A percentile compares a stretch with the other conserved stretches of the same genome.
Evolutionary conservation across 2,113 vertebrate species (phyloP).

Genomic region (Rhodinocichla rosea): DNA sequence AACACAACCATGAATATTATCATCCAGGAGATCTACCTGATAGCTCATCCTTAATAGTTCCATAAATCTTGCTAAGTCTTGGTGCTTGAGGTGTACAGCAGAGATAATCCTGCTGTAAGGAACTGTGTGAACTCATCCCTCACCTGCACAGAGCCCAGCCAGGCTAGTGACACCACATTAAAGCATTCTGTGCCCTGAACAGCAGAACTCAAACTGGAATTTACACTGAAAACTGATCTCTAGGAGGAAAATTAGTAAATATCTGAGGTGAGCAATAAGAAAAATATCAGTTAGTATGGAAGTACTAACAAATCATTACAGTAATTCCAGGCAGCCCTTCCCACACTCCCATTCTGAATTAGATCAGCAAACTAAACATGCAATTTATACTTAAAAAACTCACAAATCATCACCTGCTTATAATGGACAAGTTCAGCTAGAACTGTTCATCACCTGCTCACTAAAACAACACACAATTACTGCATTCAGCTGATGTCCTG

Average conservation of each 20-base stretch:
- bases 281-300: background rate
- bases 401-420: conserved; percentile 12
- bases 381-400: background rate
- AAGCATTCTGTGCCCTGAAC: background rate
- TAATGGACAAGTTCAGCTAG: background rate
- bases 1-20: background rate
- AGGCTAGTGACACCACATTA: background rate
- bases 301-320: background rate
- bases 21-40: conserved; percentile 4
- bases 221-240: background rate
- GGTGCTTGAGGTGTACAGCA: background rate
- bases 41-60: conserved; percentile 22
- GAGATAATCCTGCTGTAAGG: conserved; percentile 11
- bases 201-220: background rate
- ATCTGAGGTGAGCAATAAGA: background rate
- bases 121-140: background rate
- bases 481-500: background rate
- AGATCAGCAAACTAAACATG: background rate
- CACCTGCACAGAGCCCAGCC: background rate
- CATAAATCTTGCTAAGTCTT: conserved; percentile 24
- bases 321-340: background rate
- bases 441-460: background rate
- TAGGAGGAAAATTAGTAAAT: background rate
- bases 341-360: background rate
- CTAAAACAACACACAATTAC: background rate